These are phyloP conservation scores for Zaprionus bogoriensis DNA, from an alignment of 2,888 invertebrate genomes.

Conservation along the genomic window DNA sequence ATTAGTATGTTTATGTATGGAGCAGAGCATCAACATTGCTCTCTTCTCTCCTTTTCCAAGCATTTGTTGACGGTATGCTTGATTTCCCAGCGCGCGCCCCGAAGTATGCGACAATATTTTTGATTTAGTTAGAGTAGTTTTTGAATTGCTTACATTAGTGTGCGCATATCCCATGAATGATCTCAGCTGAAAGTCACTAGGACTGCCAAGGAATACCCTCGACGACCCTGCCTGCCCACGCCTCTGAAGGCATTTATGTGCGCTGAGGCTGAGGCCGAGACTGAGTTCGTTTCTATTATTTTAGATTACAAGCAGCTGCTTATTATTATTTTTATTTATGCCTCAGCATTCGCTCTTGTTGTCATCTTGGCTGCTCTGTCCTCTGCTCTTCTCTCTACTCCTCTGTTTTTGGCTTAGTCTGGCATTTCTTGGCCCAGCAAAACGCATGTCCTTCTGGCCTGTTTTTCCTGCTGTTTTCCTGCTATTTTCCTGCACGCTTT, in stretches of 20 bases:
- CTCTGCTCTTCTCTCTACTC: background rate
- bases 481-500: conserved; percentile 50
- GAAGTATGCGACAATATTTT: too few relatives aligned
- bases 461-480: conserved; percentile 56
- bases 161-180: too few relatives aligned
- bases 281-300: conserved; percentile 22
- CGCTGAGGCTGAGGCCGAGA: background rate
- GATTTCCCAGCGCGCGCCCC: too few relatives aligned
- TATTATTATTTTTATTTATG: conserved; percentile 48
- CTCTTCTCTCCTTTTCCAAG: too few relatives aligned
- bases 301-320: conserved; percentile 49
- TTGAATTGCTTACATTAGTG: too few relatives aligned
- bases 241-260: conserved; percentile 14
- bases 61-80: too few relatives aligned
- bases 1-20: too few relatives aligned
- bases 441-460: conserved; percentile 54
- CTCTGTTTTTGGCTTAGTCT: background rate
- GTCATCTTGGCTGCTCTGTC: conserved; percentile 12
- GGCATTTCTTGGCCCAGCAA: conserved; percentile 32
- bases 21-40: too few relatives aligned
- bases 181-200: background rate
- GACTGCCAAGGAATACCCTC: background rate
- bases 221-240: background rate
- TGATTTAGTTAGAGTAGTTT: too few relatives aligned
- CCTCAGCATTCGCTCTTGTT: conserved; percentile 27